Percentiles rank a stretch among this genome's conserved stretches.
These are phyloP conservation scores for Montipora foliosa DNA, from an alignment of 64 coral and sea anemone species.

Conservation along the genomic window DNA sequence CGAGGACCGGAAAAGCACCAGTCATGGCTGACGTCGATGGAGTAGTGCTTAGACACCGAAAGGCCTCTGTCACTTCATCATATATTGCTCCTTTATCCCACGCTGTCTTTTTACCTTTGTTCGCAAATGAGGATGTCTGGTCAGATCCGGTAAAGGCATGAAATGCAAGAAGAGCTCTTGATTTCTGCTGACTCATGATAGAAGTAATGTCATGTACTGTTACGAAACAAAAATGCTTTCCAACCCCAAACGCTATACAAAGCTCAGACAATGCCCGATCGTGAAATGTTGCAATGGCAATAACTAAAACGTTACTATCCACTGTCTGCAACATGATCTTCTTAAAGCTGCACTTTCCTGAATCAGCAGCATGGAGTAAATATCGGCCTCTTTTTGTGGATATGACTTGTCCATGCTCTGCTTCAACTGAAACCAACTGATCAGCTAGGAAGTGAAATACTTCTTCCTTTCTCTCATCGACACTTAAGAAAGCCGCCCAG, in stretches of 20 bases:
- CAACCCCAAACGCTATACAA: slow-evolving; percentile 39
- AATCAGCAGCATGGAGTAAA: too few species aligned
- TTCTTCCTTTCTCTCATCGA: slow-evolving; percentile 51
- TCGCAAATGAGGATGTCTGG: slow-evolving; percentile 10
- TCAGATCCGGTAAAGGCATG: slow-evolving; percentile 75
- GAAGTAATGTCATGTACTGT: background rate
- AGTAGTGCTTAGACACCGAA: background rate
- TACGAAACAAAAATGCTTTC: slow-evolving; percentile 50
- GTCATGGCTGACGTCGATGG: background rate
- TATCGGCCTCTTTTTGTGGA: slow-evolving; percentile 47
- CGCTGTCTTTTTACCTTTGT: slow-evolving; percentile 47
- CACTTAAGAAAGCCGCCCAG: slow-evolving; percentile 21
- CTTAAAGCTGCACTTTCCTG: background rate
- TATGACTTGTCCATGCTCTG: background rate
- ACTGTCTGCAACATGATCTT: slow-evolving; percentile 56
- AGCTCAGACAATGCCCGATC: background rate
- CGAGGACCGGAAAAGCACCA: background rate
- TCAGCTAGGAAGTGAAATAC: slow-evolving; percentile 53
- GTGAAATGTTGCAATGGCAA: slow-evolving; percentile 1
- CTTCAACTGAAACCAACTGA: background rate
- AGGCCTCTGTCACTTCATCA: slow-evolving; percentile 18
- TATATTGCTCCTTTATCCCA: slow-evolving; percentile 20
- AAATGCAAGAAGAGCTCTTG: slow-evolving; percentile 25
- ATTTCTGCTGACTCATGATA: background rate
- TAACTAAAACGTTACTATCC: slow-evolving; percentile 49